Percentiles rank a stretch among this genome's conserved stretches.
phyloP scores from a whole-genome alignment of 2,113 vertebrate species.

The Sceloporus tristichus region DNA sequence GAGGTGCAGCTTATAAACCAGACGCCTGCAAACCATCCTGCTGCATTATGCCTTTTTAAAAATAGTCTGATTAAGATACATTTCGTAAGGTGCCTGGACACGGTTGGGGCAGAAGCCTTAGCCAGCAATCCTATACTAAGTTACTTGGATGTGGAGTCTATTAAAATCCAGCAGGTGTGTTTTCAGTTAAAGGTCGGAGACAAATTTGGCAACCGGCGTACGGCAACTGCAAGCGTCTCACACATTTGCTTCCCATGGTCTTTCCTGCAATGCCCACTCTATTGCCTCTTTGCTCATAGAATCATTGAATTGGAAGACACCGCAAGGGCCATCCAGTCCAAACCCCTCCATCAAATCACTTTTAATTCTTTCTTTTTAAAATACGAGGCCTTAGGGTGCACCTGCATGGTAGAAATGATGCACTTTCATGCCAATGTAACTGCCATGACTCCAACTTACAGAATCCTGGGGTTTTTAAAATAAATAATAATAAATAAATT shows the following conservation, averaged over 20 bases:
- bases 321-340: too few relatives aligned
- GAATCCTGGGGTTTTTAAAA: too few relatives aligned
- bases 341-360: too few relatives aligned
- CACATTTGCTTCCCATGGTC: background rate
- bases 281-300: background rate
- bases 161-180: background rate
- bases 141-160: background rate
- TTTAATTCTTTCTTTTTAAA: too few relatives aligned
- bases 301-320: too few relatives aligned
- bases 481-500: too few relatives aligned
- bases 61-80: background rate
- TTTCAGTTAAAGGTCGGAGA: background rate
- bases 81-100: background rate
- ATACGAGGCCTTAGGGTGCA: too few relatives aligned
- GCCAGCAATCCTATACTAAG: background rate
- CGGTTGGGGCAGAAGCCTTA: background rate
- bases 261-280: background rate
- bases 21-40: background rate
- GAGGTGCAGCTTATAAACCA: background rate
- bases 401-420: too few relatives aligned
- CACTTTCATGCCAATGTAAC: too few relatives aligned
- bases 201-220: background rate
- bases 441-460: too few relatives aligned
- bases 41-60: background rate
- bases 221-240: background rate